phyloP scores from a whole-genome alignment of 1,140 invertebrate genomes.

The Araneus ventricosus region DNA sequence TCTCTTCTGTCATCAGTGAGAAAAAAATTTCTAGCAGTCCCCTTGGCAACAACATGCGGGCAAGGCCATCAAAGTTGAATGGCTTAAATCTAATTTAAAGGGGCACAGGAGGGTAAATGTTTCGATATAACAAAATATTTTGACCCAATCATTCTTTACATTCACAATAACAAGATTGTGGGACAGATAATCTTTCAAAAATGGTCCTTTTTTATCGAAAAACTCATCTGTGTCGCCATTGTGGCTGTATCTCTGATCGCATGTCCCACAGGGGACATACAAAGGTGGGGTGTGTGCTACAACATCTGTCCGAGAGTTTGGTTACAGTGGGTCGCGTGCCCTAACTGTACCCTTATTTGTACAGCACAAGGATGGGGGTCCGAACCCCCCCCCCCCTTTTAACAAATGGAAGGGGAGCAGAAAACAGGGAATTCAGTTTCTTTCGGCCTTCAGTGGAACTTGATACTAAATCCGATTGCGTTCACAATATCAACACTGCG shows the following conservation, averaged over 20 bases:
- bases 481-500: background rate
- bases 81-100: constrained; percentile 21
- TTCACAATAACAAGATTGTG: constrained; percentile 15
- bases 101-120: background rate
- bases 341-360: constrained; percentile 14
- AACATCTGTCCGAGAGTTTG: constrained; percentile 31
- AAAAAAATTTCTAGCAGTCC: background rate
- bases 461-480: constrained; percentile 11
- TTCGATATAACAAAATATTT: constrained; percentile 22
- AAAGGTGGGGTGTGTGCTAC: constrained; percentile 3
- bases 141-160: background rate
- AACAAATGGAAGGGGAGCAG: constrained; percentile 3
- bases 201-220: background rate
- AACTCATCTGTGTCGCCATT: background rate
- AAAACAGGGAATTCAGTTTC: background rate
- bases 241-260: background rate
- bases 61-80: background rate
- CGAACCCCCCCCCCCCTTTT: background rate
- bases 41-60: background rate
- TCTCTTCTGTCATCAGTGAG: background rate
- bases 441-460: background rate
- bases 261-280: constrained; percentile 14
- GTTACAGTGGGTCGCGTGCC: constrained; percentile 38
- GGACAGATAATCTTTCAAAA: constrained; percentile 36
- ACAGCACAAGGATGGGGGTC: background rate